Percentiles rank a stretch among this genome's conserved stretches.
phyloP scores from a whole-genome alignment of 1,140 invertebrate genomes.

The Centruroides vittatus region DNA sequence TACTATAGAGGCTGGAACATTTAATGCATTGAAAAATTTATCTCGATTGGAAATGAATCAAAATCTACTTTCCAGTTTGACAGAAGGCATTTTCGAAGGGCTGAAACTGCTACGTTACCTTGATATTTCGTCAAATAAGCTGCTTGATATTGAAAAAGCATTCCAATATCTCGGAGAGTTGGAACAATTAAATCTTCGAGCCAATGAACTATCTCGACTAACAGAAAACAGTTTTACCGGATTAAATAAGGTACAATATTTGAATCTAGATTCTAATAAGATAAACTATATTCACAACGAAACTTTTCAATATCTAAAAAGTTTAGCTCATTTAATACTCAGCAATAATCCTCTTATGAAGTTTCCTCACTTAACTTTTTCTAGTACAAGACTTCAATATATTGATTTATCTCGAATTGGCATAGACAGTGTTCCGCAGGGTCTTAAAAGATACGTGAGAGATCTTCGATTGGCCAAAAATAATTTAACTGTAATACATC shows the following conservation, averaged over 20 bases:
- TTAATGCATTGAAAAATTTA: constrained; percentile 33
- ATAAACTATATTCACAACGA: constrained; percentile 41
- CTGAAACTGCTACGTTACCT: background rate
- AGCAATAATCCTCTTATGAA: too few relatives aligned
- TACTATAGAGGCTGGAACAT: constrained; percentile 12
- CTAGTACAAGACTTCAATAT: too few relatives aligned
- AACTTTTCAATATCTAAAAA: too few relatives aligned
- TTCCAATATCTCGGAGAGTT: too few relatives aligned
- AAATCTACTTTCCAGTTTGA: constrained; percentile 44
- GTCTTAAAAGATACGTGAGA: constrained; percentile 67
- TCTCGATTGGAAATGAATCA: constrained; percentile 52
- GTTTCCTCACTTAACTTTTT: too few relatives aligned
- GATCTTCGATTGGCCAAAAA: constrained; percentile 67
- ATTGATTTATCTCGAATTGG: constrained; percentile 37
- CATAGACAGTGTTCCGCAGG: constrained; percentile 59
- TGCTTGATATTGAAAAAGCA: too few relatives aligned
- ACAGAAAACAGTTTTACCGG: constrained; percentile 21
- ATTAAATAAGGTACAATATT: constrained; percentile 48
- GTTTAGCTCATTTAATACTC: too few relatives aligned
- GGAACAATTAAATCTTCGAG: too few relatives aligned
- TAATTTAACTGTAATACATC: constrained; percentile 48
- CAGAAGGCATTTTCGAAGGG: constrained; percentile 36
- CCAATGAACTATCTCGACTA: background rate
- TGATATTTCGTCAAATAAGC: too few relatives aligned
- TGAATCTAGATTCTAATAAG: constrained; percentile 63